phyloP scores from a whole-genome alignment of 2,797 vertebrate species.

The Calcarius lapponicus region DNA sequence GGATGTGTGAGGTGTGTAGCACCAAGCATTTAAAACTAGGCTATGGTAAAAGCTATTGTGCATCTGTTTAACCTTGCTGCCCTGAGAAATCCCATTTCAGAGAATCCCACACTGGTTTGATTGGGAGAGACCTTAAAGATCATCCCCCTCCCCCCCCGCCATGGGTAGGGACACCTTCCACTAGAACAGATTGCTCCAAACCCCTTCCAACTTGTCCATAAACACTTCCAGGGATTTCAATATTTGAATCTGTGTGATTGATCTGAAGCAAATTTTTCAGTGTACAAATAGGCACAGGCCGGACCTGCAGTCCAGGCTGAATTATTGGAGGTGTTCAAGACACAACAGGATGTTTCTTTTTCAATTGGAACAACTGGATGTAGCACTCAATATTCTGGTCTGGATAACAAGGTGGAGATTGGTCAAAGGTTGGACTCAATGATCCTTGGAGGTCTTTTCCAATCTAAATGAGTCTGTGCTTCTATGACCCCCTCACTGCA shows the following conservation, averaged over 20 bases:
- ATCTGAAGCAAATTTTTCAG: neutral
- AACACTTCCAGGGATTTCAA: neutral
- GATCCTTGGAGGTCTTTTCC: neutral
- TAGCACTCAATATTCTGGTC: neutral
- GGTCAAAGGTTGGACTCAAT: neutral
- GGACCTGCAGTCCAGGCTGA: neutral
- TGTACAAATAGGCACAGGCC: accelerated
- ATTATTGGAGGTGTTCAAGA: neutral
- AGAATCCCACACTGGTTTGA: neutral
- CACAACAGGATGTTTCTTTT: neutral
- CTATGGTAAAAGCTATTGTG: neutral
- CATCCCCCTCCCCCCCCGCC: neutral
- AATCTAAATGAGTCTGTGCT: neutral
- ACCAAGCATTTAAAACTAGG: neutral
- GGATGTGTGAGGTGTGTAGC: neutral
- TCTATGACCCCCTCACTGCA: neutral
- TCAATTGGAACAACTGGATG: neutral
- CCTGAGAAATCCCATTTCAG: neutral
- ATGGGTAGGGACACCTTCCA: neutral
- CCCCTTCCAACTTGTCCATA: neutral
- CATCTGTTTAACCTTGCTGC: neutral
- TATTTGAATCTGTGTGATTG: neutral
- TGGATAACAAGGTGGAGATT: neutral
- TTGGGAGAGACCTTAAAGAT: neutral
- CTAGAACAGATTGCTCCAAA: neutral